Evolutionary conservation across 2,888 invertebrate species (phyloP), one percentile per base, ranked within the genome.

Genomic region (Axea sp.): DNA sequence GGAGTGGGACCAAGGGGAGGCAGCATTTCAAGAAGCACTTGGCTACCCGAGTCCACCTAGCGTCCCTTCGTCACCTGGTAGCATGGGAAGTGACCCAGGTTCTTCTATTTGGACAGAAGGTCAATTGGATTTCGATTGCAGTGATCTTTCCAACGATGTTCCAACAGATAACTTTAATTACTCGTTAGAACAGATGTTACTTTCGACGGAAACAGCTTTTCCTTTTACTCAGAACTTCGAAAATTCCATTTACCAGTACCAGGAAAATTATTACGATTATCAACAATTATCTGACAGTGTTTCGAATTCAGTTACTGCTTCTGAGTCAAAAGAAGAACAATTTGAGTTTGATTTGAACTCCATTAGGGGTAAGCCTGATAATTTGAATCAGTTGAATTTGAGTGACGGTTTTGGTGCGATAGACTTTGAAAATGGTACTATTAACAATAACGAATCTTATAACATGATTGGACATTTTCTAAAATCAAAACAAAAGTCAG

Each of bases 391-490:
- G 11, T 53, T 28, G 59, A 45, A 75, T 43, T 39, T 28, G 24
- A 15, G 14, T 1, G 26, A 43, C 7, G 3, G 0, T 3, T 22
- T 4, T 11, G 12, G 11, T 19, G 1, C 1, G 1, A 19, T 45
- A 77, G 0, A 53, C 5, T 75, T 77, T 0, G 67, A 77, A 1
- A 76, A n/a, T n/a, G n/a, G n/a, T n/a, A n/a, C n/a, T n/a, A n/a
- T n/a, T n/a, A 19, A 19, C 19, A 19, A 78, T 7, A 24, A 35
- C n/a, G 78, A 77, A 3, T 60, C 78, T 0, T 77, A 77, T 14
- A 84, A 84, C 69, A 80, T 86, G 2, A 82, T 87, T 17, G 87
- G 87, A 1, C 87, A 87, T 73, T 75, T 86, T 12, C 77, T 87
- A 0, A 81, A 83, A 0, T 75, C 81, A 0, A 83, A 81, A 17